phyloP scores from a whole-genome alignment of 2,888 invertebrate genomes.

The Clistopyga incitator region DNA sequence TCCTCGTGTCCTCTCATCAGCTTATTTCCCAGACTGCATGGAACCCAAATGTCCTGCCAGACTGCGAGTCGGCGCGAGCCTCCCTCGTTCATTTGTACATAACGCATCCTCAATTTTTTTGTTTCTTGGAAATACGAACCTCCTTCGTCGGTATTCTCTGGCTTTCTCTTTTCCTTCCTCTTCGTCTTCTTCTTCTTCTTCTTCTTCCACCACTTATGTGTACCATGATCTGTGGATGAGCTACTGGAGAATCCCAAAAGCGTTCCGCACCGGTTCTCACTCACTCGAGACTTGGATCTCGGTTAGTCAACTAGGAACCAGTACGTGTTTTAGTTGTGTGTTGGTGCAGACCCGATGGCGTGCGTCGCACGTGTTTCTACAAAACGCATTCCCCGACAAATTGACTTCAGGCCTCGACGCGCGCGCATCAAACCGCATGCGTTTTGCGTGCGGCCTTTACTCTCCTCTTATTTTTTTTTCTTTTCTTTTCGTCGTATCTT shows the following conservation, averaged over 20 bases:
- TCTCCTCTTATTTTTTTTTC: no score
- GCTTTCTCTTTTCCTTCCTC: conserved; percentile 26
- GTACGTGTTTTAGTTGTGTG: conserved; percentile 35
- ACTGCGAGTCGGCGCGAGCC: conserved; percentile 65
- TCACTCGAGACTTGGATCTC: conserved; percentile 8
- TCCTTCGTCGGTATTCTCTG: conserved; percentile 55
- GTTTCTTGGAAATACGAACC: conserved; percentile 55
- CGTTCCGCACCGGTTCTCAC: conserved; percentile 40
- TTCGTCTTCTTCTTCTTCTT: no score
- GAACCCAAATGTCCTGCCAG: conserved; percentile 62
- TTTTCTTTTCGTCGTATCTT: conserved; percentile 29
- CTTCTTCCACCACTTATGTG: neutral
- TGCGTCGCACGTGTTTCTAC: conserved; percentile 80
- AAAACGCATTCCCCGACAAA: conserved; percentile 83
- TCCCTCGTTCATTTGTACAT: conserved; percentile 13
- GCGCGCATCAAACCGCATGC: conserved; percentile 66
- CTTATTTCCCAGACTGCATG: conserved; percentile 52
- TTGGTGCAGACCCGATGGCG: conserved; percentile 58
- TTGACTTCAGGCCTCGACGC: conserved; percentile 83
- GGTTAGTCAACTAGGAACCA: conserved; percentile 26
- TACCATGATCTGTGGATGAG: conserved; percentile 23
- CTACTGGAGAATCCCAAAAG: conserved; percentile 40
- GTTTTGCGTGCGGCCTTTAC: conserved; percentile 62
- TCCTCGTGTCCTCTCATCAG: conserved; percentile 49
- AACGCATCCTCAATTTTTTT: conserved; percentile 17